Evolutionary conservation across 2,888 invertebrate genomes (phyloP), one percentile per base, ranked within the genome.

Genomic region (Tetheella fluctuosa): DNA sequence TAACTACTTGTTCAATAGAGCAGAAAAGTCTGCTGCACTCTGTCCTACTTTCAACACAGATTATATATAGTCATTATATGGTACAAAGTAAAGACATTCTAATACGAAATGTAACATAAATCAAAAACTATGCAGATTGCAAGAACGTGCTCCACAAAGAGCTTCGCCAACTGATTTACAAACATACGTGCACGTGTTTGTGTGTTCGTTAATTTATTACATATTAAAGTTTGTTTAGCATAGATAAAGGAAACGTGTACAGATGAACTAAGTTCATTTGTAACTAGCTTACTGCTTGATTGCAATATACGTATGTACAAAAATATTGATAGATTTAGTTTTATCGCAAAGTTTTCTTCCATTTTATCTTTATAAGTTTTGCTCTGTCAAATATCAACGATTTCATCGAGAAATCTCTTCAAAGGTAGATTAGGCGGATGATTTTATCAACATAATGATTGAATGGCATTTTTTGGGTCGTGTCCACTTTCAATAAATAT

Each of bases 61-160:
- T 20, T 48, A n/a, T 7, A 39, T 6, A 48, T 48, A 20, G 54
- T 42, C 59, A 17, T 65, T 69, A n/a, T n/a, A 39, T n/a, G 2
- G n/a, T 39, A 39, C n/a, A 39, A 39, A 39, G 39, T 39, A 39
- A 39, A 39, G 39, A n/a, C 39, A 39, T 39, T 48, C 20, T 48
- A 48, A 61, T 58, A 67, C 65, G 54, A 60, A 59, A 60, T 57
- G 25, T 13, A 52, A 59, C 64, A 77, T 83, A 76, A 80, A 84
- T 84, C 84, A 81, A 80, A 81, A 80, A 82, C 78, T 79, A 70
- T 65, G 68, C 73, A 73, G 76, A 81, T 79, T 77, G 76, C 70
- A 63, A 53, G 62, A 76, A 80, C 81, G 83, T 81, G 80, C 69
- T 58, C 20, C 61, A 61, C 39, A 54, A 63, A 67, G 57, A 28